Evolutionary conservation across 2,888 invertebrate genomes (phyloP).

Genomic region (Nezara viridula): DNA sequence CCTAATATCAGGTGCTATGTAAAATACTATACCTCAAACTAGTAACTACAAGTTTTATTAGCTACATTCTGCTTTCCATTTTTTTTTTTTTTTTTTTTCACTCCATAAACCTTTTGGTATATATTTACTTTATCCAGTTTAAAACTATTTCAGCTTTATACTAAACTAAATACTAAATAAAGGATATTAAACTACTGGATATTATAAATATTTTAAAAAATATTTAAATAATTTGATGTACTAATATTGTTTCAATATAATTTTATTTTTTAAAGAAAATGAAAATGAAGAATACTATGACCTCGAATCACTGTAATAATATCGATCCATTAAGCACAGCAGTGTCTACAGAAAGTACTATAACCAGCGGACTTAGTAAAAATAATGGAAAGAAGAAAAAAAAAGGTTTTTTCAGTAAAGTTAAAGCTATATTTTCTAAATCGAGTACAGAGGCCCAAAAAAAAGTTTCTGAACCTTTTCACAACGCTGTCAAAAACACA

Average conservation of each 20-base stretch:
- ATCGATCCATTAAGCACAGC: background rate
- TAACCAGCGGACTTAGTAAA: background rate
- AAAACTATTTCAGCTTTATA: background rate
- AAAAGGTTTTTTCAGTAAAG: conserved; percentile 39
- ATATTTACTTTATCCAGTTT: background rate
- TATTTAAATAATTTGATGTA: background rate
- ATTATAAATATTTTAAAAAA: background rate
- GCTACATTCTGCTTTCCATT: background rate
- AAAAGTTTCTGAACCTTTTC: background rate
- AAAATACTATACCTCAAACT: background rate
- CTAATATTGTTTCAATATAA: background rate
- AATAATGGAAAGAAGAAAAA: conserved; percentile 4
- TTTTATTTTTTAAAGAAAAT: background rate
- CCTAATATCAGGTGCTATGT: background rate
- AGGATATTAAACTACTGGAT: background rate
- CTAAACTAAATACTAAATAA: background rate
- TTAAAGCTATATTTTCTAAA: conserved; percentile 44
- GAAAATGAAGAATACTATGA: background rate
- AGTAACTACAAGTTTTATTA: background rate
- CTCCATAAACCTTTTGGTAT: background rate
- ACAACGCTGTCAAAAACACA: background rate
- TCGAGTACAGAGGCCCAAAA: background rate
- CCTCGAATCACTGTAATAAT: background rate
- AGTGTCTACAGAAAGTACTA: background rate
- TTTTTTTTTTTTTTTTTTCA: background rate